Conservation (phyloP, 1,140 invertebrate species). For the Macrobrachium rosenbergii region DNA sequence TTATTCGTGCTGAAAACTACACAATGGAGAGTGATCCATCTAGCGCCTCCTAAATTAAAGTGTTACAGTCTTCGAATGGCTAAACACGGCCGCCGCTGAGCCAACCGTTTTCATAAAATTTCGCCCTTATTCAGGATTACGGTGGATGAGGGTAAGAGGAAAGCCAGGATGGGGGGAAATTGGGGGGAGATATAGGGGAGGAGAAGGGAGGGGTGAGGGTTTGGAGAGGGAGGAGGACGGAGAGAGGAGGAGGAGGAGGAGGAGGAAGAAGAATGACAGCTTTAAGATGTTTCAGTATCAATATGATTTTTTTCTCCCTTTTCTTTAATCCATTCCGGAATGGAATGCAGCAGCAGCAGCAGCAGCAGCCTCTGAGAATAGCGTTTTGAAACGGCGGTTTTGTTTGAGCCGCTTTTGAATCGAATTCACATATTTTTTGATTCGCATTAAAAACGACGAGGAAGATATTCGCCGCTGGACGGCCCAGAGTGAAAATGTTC, state of each 20-base stretch:
- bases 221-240: not conserved
- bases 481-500: too few relatives aligned
- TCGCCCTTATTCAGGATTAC: slow-evolving; percentile 1
- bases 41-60: slow-evolving; percentile 56
- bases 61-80: slow-evolving; percentile 58
- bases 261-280: not conserved
- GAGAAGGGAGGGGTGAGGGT: not conserved
- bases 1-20: slow-evolving; percentile 58
- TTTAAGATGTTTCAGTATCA: too few relatives aligned
- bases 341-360: not conserved
- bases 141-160: not conserved
- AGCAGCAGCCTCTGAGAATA: too few relatives aligned
- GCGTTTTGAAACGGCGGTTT: too few relatives aligned
- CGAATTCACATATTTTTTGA: too few relatives aligned
- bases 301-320: too few relatives aligned
- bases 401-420: too few relatives aligned
- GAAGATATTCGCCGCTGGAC: too few relatives aligned
- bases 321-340: not conserved
- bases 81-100: slow-evolving; percentile 26
- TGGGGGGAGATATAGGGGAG: not conserved
- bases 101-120: slow-evolving; percentile 19
- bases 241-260: not conserved
- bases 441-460: too few relatives aligned
- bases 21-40: slow-evolving; percentile 62
- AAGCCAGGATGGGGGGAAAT: not conserved